Percentiles rank a stretch among this genome's conserved stretches.
These are phyloP conservation scores for Drosophila athabasca DNA, from an alignment of 1,140 invertebrate genomes.

Conservation along the genomic window DNA sequence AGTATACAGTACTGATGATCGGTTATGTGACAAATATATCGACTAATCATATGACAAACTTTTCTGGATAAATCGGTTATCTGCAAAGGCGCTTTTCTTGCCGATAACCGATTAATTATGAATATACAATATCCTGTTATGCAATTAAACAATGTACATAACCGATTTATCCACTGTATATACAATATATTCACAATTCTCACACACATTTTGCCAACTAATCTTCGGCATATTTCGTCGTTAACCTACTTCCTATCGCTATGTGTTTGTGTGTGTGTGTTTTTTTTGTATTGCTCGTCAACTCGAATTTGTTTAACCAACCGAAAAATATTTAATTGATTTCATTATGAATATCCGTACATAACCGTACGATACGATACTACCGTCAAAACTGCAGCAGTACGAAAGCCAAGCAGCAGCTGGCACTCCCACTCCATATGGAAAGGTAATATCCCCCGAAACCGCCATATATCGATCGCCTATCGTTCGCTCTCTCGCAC, in stretches of 20 bases:
- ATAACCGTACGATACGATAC: slow-evolving; percentile 26
- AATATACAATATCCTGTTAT: not conserved
- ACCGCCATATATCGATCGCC: slow-evolving; percentile 23
- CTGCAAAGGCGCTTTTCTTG: too few relatives aligned
- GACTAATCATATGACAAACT: too few relatives aligned
- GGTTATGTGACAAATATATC: too few relatives aligned
- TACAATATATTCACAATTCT: slow-evolving; percentile 15
- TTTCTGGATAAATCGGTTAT: too few relatives aligned
- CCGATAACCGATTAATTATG: too few relatives aligned
- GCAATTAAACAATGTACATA: slow-evolving; percentile 13
- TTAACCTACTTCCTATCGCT: slow-evolving; percentile 30
- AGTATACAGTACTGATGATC: too few relatives aligned
- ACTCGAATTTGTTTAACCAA: slow-evolving; percentile 22
- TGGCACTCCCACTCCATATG: slow-evolving; percentile 75
- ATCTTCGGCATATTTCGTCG: slow-evolving; percentile 22
- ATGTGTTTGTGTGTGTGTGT: slow-evolving; percentile 36
- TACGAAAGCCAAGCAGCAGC: slow-evolving; percentile 71
- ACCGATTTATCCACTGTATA: slow-evolving; percentile 21
- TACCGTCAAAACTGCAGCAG: slow-evolving; percentile 59
- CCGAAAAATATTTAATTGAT: slow-evolving; percentile 30
- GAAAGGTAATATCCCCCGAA: slow-evolving; percentile 73
- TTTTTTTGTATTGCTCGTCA: slow-evolving; percentile 17
- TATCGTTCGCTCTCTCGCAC: slow-evolving; percentile 37
- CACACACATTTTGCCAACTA: slow-evolving; percentile 39
- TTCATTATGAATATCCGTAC: slow-evolving; percentile 42